Conservation (phyloP, 2,888 invertebrate species). For the Aphidoletes aphidimyza region DNA sequence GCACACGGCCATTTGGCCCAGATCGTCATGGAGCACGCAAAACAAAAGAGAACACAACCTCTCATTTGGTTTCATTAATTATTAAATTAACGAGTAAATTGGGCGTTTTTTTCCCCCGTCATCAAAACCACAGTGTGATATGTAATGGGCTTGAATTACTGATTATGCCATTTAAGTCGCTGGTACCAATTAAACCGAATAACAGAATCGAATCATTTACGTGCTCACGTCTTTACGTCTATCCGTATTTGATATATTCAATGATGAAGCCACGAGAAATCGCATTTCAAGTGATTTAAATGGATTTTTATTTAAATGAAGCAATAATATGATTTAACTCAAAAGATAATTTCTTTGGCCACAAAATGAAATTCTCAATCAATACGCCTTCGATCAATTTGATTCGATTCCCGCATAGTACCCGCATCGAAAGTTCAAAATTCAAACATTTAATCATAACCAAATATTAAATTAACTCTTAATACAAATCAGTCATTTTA, state of each 20-base stretch:
- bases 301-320: background rate
- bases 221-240: too few species aligned
- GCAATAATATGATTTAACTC: background rate
- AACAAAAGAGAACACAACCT: too few species aligned
- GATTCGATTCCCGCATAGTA: background rate
- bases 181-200: background rate
- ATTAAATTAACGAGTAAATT: constrained; percentile 28
- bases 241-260: too few species aligned
- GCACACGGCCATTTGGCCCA: too few species aligned
- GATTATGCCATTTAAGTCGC: constrained; percentile 38
- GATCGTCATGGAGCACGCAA: background rate
- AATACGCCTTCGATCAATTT: background rate
- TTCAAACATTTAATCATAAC: background rate
- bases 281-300: background rate
- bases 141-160: background rate
- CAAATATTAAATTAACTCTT: constrained; percentile 1
- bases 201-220: background rate
- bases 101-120: too few species aligned
- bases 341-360: background rate
- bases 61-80: too few species aligned
- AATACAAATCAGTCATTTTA: background rate
- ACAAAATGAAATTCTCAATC: background rate
- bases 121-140: background rate
- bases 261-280: too few species aligned
- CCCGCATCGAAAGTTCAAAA: background rate